Evolutionary conservation across 2,113 vertebrate genomes (phyloP).

Genomic region (Gymnorhina tibicen): DNA sequence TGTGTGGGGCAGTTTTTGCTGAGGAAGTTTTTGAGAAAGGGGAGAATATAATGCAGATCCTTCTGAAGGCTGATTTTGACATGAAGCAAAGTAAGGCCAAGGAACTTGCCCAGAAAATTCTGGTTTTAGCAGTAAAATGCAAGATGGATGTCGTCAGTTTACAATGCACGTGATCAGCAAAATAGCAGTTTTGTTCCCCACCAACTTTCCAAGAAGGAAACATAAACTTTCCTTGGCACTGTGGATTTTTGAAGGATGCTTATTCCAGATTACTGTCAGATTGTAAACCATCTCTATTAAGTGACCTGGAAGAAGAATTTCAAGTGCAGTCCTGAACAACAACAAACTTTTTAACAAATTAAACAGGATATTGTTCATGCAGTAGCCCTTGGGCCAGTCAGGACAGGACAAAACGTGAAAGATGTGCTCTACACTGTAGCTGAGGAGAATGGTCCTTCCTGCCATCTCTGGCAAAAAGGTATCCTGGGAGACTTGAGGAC

Average conservation of each 20-base stretch:
- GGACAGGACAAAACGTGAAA: background rate
- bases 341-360: background rate
- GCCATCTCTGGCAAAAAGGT: background rate
- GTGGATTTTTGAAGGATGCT: background rate
- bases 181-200: background rate
- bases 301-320: background rate
- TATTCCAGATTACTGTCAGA: background rate
- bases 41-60: background rate
- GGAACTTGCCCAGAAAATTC: background rate
- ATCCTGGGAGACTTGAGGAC: background rate
- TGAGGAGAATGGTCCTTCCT: background rate
- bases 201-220: background rate
- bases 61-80: background rate
- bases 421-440: background rate
- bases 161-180: background rate
- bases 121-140: background rate
- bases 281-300: background rate
- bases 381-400: background rate
- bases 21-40: background rate
- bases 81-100: background rate
- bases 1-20: background rate
- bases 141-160: background rate
- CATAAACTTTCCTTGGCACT: background rate
- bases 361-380: background rate
- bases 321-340: background rate